Evolutionary conservation across 1,140 invertebrate genomes (phyloP).

Genomic region (Tetramorium parvispinum): DNA sequence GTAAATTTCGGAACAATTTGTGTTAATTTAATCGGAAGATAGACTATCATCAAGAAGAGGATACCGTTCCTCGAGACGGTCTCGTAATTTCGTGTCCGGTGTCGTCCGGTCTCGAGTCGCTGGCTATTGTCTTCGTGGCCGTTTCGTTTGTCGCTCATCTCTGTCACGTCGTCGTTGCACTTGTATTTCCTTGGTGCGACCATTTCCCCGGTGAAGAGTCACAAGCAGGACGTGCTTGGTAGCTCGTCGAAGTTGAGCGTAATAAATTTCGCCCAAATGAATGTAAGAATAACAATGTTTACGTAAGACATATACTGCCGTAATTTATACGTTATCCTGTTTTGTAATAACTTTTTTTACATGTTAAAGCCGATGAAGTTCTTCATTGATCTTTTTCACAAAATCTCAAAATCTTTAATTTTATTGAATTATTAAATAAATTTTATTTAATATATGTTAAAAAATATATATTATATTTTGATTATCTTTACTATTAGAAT

Average conservation of each 20-base stretch:
- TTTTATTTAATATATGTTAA: no score
- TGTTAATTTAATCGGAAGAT: slow-evolving; percentile 63
- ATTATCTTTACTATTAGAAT: no score
- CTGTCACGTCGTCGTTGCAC: slow-evolving; percentile 60
- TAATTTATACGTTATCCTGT: background rate
- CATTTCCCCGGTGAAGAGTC: slow-evolving; percentile 43
- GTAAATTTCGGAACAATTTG: slow-evolving; percentile 29
- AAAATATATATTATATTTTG: background rate
- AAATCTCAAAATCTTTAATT: no score
- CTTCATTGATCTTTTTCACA: no score
- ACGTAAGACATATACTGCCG: background rate
- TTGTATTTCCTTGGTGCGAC: slow-evolving; percentile 30
- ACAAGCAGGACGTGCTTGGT: slow-evolving; percentile 29
- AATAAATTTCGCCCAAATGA: background rate
- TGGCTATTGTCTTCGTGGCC: slow-evolving; percentile 72
- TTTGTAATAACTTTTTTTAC: background rate
- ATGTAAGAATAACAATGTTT: background rate
- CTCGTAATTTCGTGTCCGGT: slow-evolving; percentile 76
- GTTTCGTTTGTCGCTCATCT: slow-evolving; percentile 61
- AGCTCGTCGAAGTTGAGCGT: slow-evolving; percentile 31
- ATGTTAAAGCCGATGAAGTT: background rate
- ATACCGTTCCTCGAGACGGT: slow-evolving; percentile 75
- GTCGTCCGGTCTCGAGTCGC: slow-evolving; percentile 72
- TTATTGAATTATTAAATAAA: no score
- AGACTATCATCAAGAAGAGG: slow-evolving; percentile 67